Conservation (phyloP, 30 jellyfish, hydroid and myxozoan genomes). For the Clytia hemisphaerica region DNA sequence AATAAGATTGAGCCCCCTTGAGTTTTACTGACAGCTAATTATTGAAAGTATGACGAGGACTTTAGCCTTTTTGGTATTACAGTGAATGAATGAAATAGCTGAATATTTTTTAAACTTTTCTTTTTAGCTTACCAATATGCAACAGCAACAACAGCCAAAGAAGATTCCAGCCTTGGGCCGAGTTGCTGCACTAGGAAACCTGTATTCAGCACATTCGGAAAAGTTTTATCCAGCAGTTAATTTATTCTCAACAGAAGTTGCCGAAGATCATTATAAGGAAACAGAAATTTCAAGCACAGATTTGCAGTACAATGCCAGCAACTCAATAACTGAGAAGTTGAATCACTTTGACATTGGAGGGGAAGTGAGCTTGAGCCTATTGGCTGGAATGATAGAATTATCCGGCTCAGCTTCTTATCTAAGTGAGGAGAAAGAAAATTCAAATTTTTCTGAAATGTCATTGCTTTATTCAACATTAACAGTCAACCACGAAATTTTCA, state of each 20-base stretch:
- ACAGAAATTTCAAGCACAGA: slow-evolving; percentile 34
- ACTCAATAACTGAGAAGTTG: slow-evolving; percentile 27
- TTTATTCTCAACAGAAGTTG: background rate
- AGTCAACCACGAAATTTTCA: slow-evolving; percentile 41
- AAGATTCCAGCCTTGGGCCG: slow-evolving; percentile 72
- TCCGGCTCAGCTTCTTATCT: slow-evolving; percentile 47
- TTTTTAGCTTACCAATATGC: no score
- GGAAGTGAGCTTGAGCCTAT: slow-evolving; percentile 44
- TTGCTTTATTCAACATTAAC: slow-evolving; percentile 37
- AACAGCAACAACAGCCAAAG: no score
- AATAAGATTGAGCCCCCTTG: no score
- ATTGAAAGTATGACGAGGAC: no score
- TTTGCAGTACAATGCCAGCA: slow-evolving; percentile 35
- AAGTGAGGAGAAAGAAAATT: slow-evolving; percentile 32
- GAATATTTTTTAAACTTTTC: no score
- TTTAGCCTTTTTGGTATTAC: no score
- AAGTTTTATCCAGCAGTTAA: slow-evolving; percentile 36
- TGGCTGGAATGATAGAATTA: slow-evolving; percentile 41
- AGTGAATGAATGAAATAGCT: no score
- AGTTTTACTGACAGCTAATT: no score
- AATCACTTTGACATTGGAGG: slow-evolving; percentile 44
- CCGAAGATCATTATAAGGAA: slow-evolving; percentile 46
- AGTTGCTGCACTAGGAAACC: slow-evolving; percentile 46
- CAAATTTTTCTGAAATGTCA: slow-evolving; percentile 28
- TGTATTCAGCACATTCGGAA: slow-evolving; percentile 43